A percentile compares a stretch with the other conserved stretches of the same genome.
These are phyloP conservation scores for Hesperophylax magnus DNA, from an alignment of 1,140 invertebrate species.

Conservation along the genomic window DNA sequence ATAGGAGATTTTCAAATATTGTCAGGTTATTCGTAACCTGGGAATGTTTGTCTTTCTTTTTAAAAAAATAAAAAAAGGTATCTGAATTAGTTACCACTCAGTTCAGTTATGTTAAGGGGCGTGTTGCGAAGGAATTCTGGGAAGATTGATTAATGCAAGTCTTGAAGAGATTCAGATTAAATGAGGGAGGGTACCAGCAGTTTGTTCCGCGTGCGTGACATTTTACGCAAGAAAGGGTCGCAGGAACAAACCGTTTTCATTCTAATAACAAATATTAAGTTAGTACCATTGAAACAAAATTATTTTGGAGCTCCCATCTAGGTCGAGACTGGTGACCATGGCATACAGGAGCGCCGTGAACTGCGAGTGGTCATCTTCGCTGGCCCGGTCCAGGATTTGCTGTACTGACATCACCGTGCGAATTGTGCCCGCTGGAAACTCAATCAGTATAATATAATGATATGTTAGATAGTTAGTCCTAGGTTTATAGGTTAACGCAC, in stretches of 20 bases:
- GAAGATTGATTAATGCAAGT: background rate
- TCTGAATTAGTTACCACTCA: no score
- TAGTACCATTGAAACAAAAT: conserved; percentile 58
- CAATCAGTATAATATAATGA: background rate
- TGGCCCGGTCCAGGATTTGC: conserved; percentile 66
- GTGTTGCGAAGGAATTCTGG: background rate
- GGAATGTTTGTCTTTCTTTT: no score
- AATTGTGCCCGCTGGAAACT: conserved; percentile 62
- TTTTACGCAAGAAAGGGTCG: background rate
- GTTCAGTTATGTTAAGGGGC: background rate
- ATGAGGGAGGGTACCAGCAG: background rate
- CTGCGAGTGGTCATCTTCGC: conserved; percentile 60
- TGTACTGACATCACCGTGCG: conserved; percentile 68
- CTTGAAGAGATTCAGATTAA: background rate
- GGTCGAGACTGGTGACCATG: conserved; percentile 67
- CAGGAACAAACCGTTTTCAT: background rate
- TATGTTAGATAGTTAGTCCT: no score
- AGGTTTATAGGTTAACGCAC: no score
- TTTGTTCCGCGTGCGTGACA: background rate
- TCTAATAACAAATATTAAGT: background rate
- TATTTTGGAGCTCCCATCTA: conserved; percentile 64
- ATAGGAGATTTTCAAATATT: no score
- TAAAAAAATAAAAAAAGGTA: background rate
- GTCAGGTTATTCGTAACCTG: no score
- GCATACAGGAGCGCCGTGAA: conserved; percentile 69